phyloP scores from a whole-genome alignment of 1,140 invertebrate genomes.

The Macrocentrus cingulum region DNA sequence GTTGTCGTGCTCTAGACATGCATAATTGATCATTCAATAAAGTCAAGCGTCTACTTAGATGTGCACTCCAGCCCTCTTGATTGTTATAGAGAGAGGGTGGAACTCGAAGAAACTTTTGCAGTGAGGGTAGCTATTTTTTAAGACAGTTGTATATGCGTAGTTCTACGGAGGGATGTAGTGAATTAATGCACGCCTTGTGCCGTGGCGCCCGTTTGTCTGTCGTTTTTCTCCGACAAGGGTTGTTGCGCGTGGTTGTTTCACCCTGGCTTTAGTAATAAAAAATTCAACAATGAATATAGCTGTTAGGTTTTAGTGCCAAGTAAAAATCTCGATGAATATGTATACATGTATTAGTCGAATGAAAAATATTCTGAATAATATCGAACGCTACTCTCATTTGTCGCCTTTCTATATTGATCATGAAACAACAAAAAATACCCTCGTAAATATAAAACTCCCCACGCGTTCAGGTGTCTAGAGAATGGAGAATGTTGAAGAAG shows the following conservation, averaged over 20 bases:
- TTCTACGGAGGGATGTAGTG: neutral
- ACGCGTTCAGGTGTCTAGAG: neutral
- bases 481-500: neutral
- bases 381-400: no score
- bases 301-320: no score
- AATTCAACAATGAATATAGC: no score
- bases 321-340: no score
- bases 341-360: no score
- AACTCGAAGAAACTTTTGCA: neutral
- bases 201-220: conserved; percentile 16
- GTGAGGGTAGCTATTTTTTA: conserved; percentile 14
- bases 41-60: no score
- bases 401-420: no score
- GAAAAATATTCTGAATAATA: no score
- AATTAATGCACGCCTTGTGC: neutral
- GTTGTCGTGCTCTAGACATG: no score
- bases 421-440: neutral
- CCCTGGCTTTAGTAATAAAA: no score
- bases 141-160: neutral
- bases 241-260: neutral
- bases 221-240: neutral
- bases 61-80: conserved; percentile 6
- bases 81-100: no score
- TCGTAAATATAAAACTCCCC: neutral
- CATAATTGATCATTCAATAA: no score